Base-by-base conservation (phyloP, 2,113 vertebrate genomes). In the Odocoileus hemionus region DNA sequence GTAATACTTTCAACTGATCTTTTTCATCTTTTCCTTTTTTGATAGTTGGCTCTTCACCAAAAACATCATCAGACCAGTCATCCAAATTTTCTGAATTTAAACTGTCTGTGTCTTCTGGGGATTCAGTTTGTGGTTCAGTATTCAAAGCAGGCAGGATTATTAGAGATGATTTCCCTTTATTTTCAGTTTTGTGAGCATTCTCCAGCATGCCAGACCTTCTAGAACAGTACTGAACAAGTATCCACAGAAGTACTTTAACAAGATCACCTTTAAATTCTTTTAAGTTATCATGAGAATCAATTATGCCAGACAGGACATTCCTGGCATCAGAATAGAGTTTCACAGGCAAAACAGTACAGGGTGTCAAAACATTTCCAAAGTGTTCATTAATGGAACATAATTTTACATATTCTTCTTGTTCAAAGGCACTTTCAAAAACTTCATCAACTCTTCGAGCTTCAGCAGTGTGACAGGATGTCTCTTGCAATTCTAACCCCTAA, bases 401-500 rank as follows among this genome's bases (percentile, higher is more conserved):
- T 94, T 98, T 98, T 0, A 98, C 89, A 57, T 96, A 97, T 92
- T 99, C 99, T 11, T 99, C 98, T 11, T 98, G 98, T 95, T 99
- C 99, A 55, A 99, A 99, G 17, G 99, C 99, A 76, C 98, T 98
- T 98, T 99, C 99, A 92, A 99, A 99, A 82, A 99, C 99, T 98
- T 99, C 99, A 88, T 99, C 99, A 83, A 99, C 99, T 97, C 99
- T 99, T 91, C 99, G 99, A 52, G 99, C 99, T 99, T 99, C 99
- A 95, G 99, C 99, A 12, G 99, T 99, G 97, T 99, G 99, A 97
- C 99, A 99, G 16, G 99, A 99, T 1, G 99, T 99, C 98, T 99
- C 99, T 98, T 99, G 99, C 83, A 99, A 98, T 98, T 99, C 99
- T 93, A 99, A 98, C 10, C 99, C 99, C 99, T 99, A 98, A 64